Percentiles rank a stretch among this genome's conserved stretches.
Conservation (phyloP, 2,113 vertebrate genomes). For the Psilopsiagon aymara region DNA sequence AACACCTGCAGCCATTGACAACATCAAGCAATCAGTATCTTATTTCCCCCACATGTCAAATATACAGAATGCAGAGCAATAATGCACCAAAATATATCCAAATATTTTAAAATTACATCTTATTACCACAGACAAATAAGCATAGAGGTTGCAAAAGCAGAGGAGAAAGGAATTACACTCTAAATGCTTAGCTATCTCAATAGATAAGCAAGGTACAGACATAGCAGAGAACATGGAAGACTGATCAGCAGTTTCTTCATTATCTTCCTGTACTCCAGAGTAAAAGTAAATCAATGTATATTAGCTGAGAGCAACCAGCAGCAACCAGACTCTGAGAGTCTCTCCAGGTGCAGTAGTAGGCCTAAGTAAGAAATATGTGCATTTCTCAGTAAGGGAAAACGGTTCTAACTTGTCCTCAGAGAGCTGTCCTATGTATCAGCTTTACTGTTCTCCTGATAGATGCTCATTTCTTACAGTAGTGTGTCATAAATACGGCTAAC, state of each 20-base stretch:
- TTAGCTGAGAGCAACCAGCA: conserved; percentile 39
- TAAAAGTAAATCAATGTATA: conserved; percentile 51
- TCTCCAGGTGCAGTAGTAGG: background rate
- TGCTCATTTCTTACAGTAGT: background rate
- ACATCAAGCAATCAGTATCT: background rate
- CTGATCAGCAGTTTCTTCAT: background rate
- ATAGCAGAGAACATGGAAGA: background rate
- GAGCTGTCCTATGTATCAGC: conserved; percentile 19
- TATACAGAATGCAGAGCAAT: background rate
- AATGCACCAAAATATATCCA: background rate
- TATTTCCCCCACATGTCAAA: background rate
- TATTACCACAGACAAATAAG: background rate
- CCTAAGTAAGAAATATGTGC: conserved; percentile 27
- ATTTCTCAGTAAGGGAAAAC: conserved; percentile 12
- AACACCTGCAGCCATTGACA: background rate
- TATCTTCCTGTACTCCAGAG: background rate
- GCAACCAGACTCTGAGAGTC: background rate
- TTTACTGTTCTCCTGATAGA: background rate
- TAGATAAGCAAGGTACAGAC: background rate
- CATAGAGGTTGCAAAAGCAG: background rate
- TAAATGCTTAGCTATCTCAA: background rate
- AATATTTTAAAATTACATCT: background rate
- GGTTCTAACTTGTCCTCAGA: conserved; percentile 40
- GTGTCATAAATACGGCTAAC: conserved; percentile 10
- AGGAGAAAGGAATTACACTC: background rate